A percentile compares a stretch with the other conserved stretches of the same genome.
phyloP scores from a whole-genome alignment of 2,888 invertebrate species.

The Scaptomyza tumidula region DNA sequence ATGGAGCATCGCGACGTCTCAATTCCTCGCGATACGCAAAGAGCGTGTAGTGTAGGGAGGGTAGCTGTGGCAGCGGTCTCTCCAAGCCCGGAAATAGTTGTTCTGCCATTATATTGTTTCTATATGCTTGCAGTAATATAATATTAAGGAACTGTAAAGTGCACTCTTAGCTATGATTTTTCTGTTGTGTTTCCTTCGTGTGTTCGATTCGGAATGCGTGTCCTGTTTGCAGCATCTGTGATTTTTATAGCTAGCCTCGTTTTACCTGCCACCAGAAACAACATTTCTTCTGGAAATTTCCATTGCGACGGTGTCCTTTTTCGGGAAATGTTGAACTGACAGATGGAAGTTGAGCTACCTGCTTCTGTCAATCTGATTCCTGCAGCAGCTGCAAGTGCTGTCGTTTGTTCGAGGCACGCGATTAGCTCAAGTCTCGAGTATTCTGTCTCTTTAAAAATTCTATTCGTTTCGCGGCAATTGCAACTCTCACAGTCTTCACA shows the following conservation, averaged over 20 bases:
- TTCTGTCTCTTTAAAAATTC: slow-evolving; percentile 27
- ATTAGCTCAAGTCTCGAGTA: slow-evolving; percentile 46
- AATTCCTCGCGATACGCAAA: slow-evolving; percentile 70
- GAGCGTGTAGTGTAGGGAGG: slow-evolving; percentile 66
- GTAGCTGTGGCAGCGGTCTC: slow-evolving; percentile 66
- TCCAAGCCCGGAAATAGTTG: slow-evolving; percentile 64
- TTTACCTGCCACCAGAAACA: slow-evolving; percentile 13
- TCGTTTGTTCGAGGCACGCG: slow-evolving; percentile 50
- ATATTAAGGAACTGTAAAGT: slow-evolving; percentile 18
- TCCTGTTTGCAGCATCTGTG: background rate
- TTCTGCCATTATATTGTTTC: slow-evolving; percentile 54
- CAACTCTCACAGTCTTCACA: slow-evolving; percentile 19
- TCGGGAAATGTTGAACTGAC: slow-evolving; percentile 31
- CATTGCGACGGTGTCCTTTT: slow-evolving; percentile 22
- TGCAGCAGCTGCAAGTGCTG: slow-evolving; percentile 65
- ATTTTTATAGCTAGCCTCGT: slow-evolving; percentile 52
- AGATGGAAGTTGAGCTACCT: slow-evolving; percentile 66
- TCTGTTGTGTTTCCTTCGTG: slow-evolving; percentile 28
- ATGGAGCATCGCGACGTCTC: slow-evolving; percentile 62
- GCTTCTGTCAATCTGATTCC: slow-evolving; percentile 24
- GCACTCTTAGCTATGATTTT: background rate
- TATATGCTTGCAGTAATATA: background rate
- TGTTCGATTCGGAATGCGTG: slow-evolving; percentile 40
- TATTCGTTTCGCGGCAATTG: slow-evolving; percentile 22
- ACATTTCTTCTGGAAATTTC: slow-evolving; percentile 31